Evolutionary conservation across 2,888 invertebrate species (phyloP), one percentile per base, ranked within the genome.

Genomic region (Electrophaes corylata): DNA sequence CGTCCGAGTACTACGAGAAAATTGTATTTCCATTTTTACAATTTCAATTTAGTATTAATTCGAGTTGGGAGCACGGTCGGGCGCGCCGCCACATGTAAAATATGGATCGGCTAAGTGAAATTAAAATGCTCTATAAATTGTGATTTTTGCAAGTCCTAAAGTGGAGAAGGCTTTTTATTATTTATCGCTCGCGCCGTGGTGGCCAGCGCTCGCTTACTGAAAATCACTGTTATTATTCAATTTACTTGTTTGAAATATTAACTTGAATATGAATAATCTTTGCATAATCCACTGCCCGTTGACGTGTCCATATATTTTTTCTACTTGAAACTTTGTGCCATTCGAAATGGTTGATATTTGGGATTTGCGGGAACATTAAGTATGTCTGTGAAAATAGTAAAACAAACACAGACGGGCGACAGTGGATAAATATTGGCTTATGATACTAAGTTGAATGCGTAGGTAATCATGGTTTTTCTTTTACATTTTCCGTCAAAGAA

Each of bases 11-110:
- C 84, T 84, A 83, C 79, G 88, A 86, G 87, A 90, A 91, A 91
- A 91, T 87, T 89, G 88, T 91, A 90, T 91, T 90, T 88, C 88
- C 90, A 91, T 91, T 91, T 91, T 91, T 89, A 91, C 91, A 90
- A 90, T 91, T 91, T 89, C 91, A 91, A 91, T 91, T 91, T 91
- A 87, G 91, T 91, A 91, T 91, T 91, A 91, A 91, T 91, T 90
- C 86, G 85, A 85, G 88, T 84, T 83, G 84, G 83, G 82, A 76
- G 83, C 81, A 82, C 83, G 88, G 83, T 83, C 81, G 86, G 84
- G 86, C 82, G 81, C 85, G 79, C 88, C 83, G 83, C 90, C 91
- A 91, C 91, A 91, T 90, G 91, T 91, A 91, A 91, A 91, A 91
- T 91, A 91, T 91, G 91, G 90, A 91, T 89, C 88, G 88, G 86